phyloP scores from a whole-genome alignment of 1,140 invertebrate species.

The Reticulitermes speratus region DNA sequence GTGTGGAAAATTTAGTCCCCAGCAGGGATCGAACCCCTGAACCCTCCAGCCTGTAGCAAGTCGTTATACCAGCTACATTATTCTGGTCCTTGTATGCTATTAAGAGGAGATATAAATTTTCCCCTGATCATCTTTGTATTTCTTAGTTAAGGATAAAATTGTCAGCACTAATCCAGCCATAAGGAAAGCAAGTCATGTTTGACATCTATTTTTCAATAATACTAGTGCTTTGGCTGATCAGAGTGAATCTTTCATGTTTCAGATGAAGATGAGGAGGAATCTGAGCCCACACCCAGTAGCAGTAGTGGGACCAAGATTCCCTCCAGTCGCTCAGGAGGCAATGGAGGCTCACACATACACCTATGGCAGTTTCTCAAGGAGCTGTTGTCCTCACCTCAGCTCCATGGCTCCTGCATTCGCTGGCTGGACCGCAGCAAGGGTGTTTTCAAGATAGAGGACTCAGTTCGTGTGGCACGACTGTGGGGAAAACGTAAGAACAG shows the following conservation, averaged over 20 bases:
- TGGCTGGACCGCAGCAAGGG: slow-evolving; percentile 94
- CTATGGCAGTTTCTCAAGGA: slow-evolving; percentile 99
- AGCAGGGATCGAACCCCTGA: no score
- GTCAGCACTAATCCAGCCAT: no score
- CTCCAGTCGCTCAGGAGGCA: not conserved
- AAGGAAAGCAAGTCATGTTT: no score
- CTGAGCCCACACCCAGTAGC: slow-evolving; percentile 37
- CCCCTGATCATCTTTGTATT: no score
- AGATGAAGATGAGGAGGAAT: not conserved
- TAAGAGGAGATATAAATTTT: no score
- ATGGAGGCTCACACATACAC: slow-evolving; percentile 84
- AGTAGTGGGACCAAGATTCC: not conserved
- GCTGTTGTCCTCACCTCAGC: slow-evolving; percentile 79
- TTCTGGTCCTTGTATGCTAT: no score
- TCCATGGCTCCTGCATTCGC: slow-evolving; percentile 89
- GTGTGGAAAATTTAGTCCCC: no score
- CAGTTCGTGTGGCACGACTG: slow-evolving; percentile 88
- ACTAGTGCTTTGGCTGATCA: no score
- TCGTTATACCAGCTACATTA: no score
- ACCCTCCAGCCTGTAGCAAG: no score
- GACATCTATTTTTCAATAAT: no score
- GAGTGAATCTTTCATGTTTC: not conserved
- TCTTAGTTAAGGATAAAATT: no score
- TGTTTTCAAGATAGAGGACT: slow-evolving; percentile 99
- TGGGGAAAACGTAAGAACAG: slow-evolving; percentile 98